Percentiles rank a stretch among this genome's conserved stretches.
Evolutionary conservation across 1,140 invertebrate genomes (phyloP).

Genomic region (Leptinotarsa undecemlineata): DNA sequence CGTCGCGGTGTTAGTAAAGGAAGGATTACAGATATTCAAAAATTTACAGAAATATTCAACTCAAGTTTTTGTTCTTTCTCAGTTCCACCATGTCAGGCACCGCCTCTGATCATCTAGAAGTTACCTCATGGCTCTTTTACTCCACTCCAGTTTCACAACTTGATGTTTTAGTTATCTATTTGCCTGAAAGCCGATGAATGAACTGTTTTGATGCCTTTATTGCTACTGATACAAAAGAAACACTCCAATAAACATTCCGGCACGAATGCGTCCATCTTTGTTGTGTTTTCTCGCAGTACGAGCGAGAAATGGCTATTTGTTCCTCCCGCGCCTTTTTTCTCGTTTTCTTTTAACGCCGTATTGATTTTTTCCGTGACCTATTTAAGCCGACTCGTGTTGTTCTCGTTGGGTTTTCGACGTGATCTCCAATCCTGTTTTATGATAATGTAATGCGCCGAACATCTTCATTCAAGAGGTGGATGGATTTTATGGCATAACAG

Average conservation of each 20-base stretch:
- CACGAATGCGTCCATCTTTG: constrained; percentile 35
- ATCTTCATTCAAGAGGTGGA: not conserved
- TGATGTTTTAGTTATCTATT: constrained; percentile 47
- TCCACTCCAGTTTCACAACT: constrained; percentile 45
- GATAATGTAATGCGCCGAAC: not conserved
- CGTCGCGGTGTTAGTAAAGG: too few species aligned
- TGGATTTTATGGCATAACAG: not conserved
- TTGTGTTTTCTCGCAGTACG: constrained; percentile 25
- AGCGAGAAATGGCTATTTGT: constrained; percentile 15
- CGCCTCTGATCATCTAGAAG: constrained; percentile 14
- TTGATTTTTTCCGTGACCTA: constrained; percentile 31
- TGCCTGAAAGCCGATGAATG: constrained; percentile 44
- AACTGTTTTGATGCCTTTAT: constrained; percentile 49
- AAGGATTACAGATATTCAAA: too few species aligned
- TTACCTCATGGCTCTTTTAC: constrained; percentile 36
- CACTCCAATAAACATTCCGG: constrained; percentile 47
- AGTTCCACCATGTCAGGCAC: not conserved
- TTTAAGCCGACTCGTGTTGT: constrained; percentile 4
- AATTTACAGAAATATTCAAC: too few species aligned
- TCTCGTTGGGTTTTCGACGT: constrained; percentile 9
- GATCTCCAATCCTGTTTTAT: constrained; percentile 13
- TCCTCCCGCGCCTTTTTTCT: constrained; percentile 14
- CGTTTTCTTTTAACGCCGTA: constrained; percentile 15
- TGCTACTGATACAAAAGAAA: constrained; percentile 48
- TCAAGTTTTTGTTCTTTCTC: not conserved